Evolutionary conservation across 2,113 vertebrate species (phyloP).

Genomic region (Crotophaga sulcirostris): DNA sequence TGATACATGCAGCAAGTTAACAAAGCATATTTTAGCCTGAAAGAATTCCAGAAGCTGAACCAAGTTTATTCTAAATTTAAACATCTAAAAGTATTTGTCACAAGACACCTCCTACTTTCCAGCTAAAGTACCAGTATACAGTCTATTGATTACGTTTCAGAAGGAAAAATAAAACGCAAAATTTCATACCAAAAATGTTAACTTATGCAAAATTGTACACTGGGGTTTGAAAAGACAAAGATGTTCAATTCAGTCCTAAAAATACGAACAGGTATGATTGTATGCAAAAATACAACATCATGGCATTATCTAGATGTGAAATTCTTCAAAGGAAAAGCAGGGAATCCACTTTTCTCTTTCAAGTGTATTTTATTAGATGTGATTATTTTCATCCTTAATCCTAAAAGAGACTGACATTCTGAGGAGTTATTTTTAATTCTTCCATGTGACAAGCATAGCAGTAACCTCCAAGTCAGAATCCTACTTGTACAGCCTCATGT

Average conservation of each 20-base stretch:
- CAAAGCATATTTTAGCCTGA: neutral
- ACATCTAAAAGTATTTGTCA: conserved; percentile 25
- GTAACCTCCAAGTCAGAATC: neutral
- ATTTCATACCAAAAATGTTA: neutral
- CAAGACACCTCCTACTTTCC: neutral
- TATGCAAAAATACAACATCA: neutral
- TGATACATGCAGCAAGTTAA: neutral
- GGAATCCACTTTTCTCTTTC: neutral
- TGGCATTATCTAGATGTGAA: neutral
- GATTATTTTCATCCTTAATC: neutral
- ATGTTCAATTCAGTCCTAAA: neutral
- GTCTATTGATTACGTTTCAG: neutral
- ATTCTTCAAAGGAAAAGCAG: neutral
- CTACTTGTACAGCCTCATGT: neutral
- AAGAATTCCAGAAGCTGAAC: neutral
- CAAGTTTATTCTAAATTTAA: conserved; percentile 24
- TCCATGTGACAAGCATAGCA: neutral
- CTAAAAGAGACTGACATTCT: neutral
- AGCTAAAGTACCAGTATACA: neutral
- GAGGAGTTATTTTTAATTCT: conserved; percentile 29
- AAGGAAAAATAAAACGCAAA: neutral
- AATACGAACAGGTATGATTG: neutral
- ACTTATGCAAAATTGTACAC: neutral
- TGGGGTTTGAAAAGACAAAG: neutral
- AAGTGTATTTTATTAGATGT: neutral